Base-by-base conservation (phyloP, 2,113 vertebrate species). In the Pitta sordida region DNA sequence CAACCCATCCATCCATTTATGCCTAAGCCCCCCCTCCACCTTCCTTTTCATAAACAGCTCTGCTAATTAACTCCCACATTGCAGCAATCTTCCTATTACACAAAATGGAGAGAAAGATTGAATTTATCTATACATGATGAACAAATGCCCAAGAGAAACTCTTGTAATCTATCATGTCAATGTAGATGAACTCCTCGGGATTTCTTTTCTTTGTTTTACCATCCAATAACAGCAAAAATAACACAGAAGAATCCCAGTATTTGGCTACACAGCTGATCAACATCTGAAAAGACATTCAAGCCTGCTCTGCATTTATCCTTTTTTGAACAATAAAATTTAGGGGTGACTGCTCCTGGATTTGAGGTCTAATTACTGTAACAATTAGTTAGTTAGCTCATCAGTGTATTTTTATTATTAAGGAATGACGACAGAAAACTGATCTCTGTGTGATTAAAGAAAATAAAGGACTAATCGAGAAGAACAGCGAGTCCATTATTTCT, bases 51-150 rank as follows among this genome's bases (percentile, higher is more conserved):
- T 96, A 94, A 97, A 91, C 77, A 96, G 86, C 91, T 91, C 67
- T 95, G 94, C 91, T 97, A 97, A 96, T 97, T 96, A 96, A 96
- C 85, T 96, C 87, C 83, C 94, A 94, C 82, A 91, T 77, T 90
- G 56, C 68, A 93, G 91, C 86, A 83, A 88, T 56, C 71, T 92
- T 90, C 58, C 92, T 91, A 65, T 84, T 93, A 88, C 65, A 77
- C 73, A 59, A 79, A 86, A 92, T 93, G 26, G 49, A 87, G 77
- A 84, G 79, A 68, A 91, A 96, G 85, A 95, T 91, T 95, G 90
- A 93, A 95, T 95, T 96, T 96, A 97, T 97, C 92, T 97, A 83
- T 95, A 93, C 27, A 73, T 95, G 88, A 96, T 83, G 94, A 93
- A 97, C 90, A 96, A 96, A 97, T 96, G 60, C 93, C 85, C 95